A percentile compares a stretch with the other conserved stretches of the same genome.
Evolutionary conservation across 2,888 invertebrate species (phyloP).

Genomic region (Tuta absoluta): DNA sequence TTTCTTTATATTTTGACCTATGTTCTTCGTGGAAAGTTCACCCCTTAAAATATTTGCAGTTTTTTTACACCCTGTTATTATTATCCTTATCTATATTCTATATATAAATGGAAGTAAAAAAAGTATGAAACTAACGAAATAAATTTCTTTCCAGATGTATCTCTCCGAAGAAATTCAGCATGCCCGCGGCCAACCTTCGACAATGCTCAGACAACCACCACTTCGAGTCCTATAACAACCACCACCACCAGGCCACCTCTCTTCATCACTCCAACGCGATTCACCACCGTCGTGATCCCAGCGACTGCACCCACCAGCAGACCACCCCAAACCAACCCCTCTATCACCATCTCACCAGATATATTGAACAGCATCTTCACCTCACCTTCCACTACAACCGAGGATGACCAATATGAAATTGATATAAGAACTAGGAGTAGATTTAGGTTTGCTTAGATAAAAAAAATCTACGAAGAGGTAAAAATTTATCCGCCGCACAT

Average conservation of each 20-base stretch:
- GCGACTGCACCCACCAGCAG: conserved; percentile 7
- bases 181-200: conserved; percentile 11
- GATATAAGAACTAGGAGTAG: conserved; percentile 25
- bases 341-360: conserved; percentile 11
- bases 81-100: too few relatives aligned
- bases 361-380: conserved; percentile 20
- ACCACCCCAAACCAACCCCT: conserved; percentile 9
- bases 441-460: background rate
- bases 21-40: too few relatives aligned
- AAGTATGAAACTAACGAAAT: background rate
- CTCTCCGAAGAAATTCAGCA: conserved; percentile 25
- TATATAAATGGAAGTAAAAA: background rate
- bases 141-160: conserved; percentile 37
- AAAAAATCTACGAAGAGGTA: background rate
- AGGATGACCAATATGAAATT: conserved; percentile 19
- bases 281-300: conserved; percentile 17
- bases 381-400: background rate
- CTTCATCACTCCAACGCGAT: conserved; percentile 6
- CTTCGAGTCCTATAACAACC: background rate
- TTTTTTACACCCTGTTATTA: too few relatives aligned
- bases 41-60: too few relatives aligned
- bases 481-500: background rate
- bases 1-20: too few relatives aligned
- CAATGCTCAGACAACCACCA: background rate
- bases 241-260: background rate